A percentile compares a stretch with the other conserved stretches of the same genome.
These are phyloP conservation scores for Cassiopea xamachana DNA, from an alignment of 30 jellyfish, hydroid and myxozoan species.

Conservation along the genomic window DNA sequence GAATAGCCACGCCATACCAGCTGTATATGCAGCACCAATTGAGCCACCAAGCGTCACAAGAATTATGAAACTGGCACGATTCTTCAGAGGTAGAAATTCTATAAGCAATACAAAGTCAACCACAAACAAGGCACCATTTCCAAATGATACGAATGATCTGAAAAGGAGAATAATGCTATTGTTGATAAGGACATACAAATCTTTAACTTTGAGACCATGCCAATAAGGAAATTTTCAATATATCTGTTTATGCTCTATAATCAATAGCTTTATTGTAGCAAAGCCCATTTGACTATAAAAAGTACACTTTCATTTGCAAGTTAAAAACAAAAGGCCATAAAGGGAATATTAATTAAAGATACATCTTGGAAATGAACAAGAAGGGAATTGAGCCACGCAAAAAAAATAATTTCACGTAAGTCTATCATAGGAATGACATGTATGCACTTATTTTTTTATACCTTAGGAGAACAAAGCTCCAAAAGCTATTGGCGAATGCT, in stretches of 20 bases:
- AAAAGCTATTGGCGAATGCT: slow-evolving; percentile 59
- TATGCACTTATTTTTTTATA: not conserved
- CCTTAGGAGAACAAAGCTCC: slow-evolving; percentile 61
- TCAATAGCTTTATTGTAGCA: no score
- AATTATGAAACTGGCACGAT: slow-evolving; percentile 61
- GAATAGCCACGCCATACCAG: slow-evolving; percentile 81
- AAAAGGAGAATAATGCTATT: not conserved
- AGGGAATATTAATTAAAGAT: no score
- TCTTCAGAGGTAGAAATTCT: slow-evolving; percentile 65
- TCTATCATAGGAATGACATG: no score
- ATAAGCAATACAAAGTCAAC: slow-evolving; percentile 53
- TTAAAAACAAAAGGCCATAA: no score
- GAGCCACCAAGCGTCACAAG: slow-evolving; percentile 56
- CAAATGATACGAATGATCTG: slow-evolving; percentile 64
- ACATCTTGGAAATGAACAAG: no score
- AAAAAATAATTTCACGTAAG: no score
- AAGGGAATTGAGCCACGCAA: no score
- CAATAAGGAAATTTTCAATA: no score
- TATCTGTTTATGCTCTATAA: no score
- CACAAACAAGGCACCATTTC: slow-evolving; percentile 60
- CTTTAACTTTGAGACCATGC: not conserved
- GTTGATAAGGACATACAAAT: not conserved
- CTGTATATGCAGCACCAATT: slow-evolving; percentile 69
- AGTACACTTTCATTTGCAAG: no score
- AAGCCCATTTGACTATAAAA: no score